These are phyloP conservation scores for Drosophila mulleri DNA, from an alignment of 2,888 invertebrate species.

Conservation along the genomic window DNA sequence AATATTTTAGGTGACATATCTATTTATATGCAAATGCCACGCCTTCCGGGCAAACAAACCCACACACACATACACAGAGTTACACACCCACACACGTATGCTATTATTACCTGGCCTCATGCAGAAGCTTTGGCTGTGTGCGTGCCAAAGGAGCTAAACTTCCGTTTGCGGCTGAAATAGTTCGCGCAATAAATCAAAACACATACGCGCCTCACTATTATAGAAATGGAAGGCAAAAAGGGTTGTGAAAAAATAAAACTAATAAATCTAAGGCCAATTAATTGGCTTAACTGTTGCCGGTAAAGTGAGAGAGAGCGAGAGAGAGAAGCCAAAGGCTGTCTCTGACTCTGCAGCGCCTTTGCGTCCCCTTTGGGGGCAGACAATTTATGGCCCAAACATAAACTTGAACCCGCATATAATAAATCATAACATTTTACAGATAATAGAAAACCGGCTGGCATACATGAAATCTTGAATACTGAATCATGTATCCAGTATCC, in stretches of 20 bases:
- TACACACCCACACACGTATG: slow-evolving; percentile 16
- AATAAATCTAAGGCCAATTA: slow-evolving; percentile 78
- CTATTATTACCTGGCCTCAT: slow-evolving; percentile 34
- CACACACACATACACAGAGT: slow-evolving; percentile 11
- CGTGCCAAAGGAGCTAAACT: slow-evolving; percentile 49
- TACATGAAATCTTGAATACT: slow-evolving; percentile 34
- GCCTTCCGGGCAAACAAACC: slow-evolving; percentile 20
- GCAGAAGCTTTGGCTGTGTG: slow-evolving; percentile 18
- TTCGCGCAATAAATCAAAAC: slow-evolving; percentile 72
- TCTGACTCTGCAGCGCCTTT: slow-evolving; percentile 17
- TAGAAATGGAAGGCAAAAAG: not conserved
- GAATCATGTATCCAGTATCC: slow-evolving; percentile 32
- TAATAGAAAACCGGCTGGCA: slow-evolving; percentile 69
- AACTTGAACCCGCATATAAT: slow-evolving; percentile 78
- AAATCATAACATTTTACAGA: slow-evolving; percentile 76
- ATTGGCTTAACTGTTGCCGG: slow-evolving; percentile 79
- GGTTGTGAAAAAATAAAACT: slow-evolving; percentile 56
- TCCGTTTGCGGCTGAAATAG: slow-evolving; percentile 37
- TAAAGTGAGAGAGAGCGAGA: slow-evolving; percentile 23
- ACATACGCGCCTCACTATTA: slow-evolving; percentile 39
- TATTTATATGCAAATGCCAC: slow-evolving; percentile 77
- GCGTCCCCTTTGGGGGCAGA: slow-evolving; percentile 38
- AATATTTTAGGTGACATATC: slow-evolving; percentile 74
- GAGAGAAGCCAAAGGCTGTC: slow-evolving; percentile 8
- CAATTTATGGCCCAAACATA: slow-evolving; percentile 72